Conservation (phyloP, 2,797 vertebrate species). For the Smutsia temminckii region DNA sequence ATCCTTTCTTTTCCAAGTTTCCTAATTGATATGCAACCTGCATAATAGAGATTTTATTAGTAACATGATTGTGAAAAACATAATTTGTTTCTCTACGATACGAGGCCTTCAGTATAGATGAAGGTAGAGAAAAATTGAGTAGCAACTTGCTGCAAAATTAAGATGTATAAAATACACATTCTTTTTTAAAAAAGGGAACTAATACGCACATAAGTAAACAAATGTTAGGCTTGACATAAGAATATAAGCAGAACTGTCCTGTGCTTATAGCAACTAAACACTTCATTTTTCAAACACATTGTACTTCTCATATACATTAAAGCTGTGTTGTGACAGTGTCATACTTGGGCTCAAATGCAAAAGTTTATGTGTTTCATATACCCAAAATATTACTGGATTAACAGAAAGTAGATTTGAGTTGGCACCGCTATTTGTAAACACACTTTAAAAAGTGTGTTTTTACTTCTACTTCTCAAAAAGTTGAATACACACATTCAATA, state of each 20-base stretch:
- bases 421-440: not conserved
- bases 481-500: not conserved
- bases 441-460: not conserved
- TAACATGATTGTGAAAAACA: not conserved
- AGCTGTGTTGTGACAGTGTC: not conserved
- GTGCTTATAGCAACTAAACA: not conserved
- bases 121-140: not conserved
- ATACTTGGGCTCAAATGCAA: not conserved
- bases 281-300: not conserved
- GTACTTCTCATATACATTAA: not conserved
- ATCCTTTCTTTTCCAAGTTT: not conserved
- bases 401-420: not conserved
- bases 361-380: not conserved
- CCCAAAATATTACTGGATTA: not conserved
- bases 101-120: not conserved
- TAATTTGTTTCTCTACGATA: not conserved
- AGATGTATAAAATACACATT: not conserved
- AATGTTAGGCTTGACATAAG: not conserved
- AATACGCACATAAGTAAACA: not conserved
- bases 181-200: not conserved
- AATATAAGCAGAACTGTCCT: not conserved
- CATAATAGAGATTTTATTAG: not conserved
- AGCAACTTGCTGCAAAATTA: not conserved
- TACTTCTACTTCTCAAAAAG: not conserved
- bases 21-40: not conserved